Conservation (phyloP, 2,113 vertebrate genomes). For the Coracopsis vasa region DNA sequence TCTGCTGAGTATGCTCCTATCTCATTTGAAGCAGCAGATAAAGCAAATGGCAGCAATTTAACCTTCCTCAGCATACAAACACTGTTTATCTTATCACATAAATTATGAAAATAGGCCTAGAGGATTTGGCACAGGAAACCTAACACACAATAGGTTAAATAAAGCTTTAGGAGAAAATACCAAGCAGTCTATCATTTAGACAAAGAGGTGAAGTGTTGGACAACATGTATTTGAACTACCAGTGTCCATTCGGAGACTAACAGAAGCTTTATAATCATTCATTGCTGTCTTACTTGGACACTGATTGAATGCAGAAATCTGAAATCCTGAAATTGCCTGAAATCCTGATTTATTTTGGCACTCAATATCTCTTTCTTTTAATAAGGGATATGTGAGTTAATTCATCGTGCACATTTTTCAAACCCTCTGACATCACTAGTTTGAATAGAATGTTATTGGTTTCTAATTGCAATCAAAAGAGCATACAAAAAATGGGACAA, state of each 20-base stretch:
- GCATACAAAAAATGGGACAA: background rate
- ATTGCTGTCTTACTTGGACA: background rate
- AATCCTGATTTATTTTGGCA: background rate
- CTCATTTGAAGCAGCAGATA: background rate
- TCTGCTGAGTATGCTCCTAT: background rate
- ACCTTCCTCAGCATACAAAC: constrained; percentile 15
- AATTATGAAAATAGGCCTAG: constrained; percentile 38
- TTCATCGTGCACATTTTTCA: background rate
- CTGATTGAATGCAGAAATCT: background rate
- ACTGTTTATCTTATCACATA: constrained; percentile 33
- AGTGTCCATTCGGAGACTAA: background rate
- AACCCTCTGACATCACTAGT: background rate
- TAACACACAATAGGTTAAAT: constrained; percentile 17
- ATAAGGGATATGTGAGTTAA: background rate
- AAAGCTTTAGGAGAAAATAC: constrained; percentile 24
- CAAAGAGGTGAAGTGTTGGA: background rate
- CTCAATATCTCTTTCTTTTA: background rate
- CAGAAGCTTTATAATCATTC: background rate
- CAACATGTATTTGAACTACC: background rate
- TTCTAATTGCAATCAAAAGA: background rate
- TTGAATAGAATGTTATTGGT: background rate
- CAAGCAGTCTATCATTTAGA: background rate
- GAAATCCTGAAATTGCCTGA: background rate
- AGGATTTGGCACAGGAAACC: background rate
- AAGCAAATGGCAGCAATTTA: constrained; percentile 11